Percentiles rank a stretch among this genome's conserved stretches.
These are phyloP conservation scores for Leucophenga varia DNA, from an alignment of 1,140 invertebrate species.

Conservation along the genomic window DNA sequence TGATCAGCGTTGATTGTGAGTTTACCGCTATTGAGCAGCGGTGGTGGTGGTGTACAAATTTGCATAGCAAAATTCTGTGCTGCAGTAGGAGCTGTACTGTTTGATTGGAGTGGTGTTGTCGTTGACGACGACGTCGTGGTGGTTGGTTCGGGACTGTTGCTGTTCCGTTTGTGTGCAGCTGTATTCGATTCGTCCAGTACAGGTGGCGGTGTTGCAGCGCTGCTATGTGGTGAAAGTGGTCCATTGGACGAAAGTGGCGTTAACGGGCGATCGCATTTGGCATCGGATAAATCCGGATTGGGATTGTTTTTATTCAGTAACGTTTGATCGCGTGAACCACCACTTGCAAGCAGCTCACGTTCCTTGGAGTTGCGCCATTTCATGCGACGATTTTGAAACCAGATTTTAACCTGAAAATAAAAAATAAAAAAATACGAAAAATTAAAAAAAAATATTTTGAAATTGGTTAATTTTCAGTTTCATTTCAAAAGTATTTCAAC, in stretches of 20 bases:
- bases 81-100: neutral
- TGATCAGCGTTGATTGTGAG: slow-evolving; percentile 25
- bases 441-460: slow-evolving; percentile 31
- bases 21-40: slow-evolving; percentile 36
- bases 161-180: slow-evolving; percentile 18
- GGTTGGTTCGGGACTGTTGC: neutral
- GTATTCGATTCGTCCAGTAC: slow-evolving; percentile 27
- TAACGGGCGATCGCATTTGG: slow-evolving; percentile 72
- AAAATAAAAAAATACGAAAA: slow-evolving; percentile 17
- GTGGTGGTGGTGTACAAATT: slow-evolving; percentile 44
- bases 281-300: slow-evolving; percentile 92
- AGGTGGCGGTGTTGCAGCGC: slow-evolving; percentile 24
- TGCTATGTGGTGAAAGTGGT: slow-evolving; percentile 40
- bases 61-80: slow-evolving; percentile 23
- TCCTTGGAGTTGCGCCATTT: slow-evolving; percentile 98
- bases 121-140: slow-evolving; percentile 25
- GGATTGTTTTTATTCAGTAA: slow-evolving; percentile 96
- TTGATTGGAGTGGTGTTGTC: slow-evolving; percentile 2
- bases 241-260: slow-evolving; percentile 58
- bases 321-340: slow-evolving; percentile 91
- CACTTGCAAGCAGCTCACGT: slow-evolving; percentile 86
- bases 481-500: no score
- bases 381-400: slow-evolving; percentile 95
- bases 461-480: slow-evolving; percentile 1
- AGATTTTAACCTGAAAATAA: slow-evolving; percentile 85